Evolutionary conservation across 37 sponge, comb jelly and placozoan species (phyloP), one percentile per base, ranked within the genome.

Genomic region (Hexactinellida sp.): DNA sequence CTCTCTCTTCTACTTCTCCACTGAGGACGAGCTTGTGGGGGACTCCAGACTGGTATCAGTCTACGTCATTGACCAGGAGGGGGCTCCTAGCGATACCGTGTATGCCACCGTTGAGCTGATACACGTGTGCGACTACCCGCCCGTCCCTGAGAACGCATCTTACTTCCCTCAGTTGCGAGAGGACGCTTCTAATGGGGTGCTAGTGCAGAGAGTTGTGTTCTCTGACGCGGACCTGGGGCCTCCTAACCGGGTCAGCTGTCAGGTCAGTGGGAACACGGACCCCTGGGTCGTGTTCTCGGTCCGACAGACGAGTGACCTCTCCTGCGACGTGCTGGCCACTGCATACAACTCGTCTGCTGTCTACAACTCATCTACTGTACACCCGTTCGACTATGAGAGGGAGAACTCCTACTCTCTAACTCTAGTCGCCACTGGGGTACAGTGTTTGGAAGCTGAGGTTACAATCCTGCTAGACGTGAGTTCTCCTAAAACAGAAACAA

Each of bases 121-220:
- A 10, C 76, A 63, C 76, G 76, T 63, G 76, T 63, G 76, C 34
- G 76, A 63, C 76, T 23, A 63, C 34, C 76, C 76, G 3, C 76
- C 76, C 25, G 30, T 63, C 21, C 76, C 76, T 7, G 76, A 63
- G 76, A 7, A n/a, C 19, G 3, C 76, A 7, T 7, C 30, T 7
- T 63, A 63, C 76, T n/a, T 63, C 34, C 76, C 76, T 7, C 76
- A 63, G 76, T 21, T 28, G 5, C 28, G 30, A n/a, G 76, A 63
- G 34, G 76, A 63, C 34, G 76, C 34, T 23, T 3, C 19, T 1
- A 63, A 10, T 63, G 76, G 76, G 13, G 76, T 63, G 3, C 25
- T 28, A n/a, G 32, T 63, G 3, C 76, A 63, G 76, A 10, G 76
- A 28, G 13, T 63, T n/a, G 30, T 25, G 19, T 63, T 63, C 76